These are phyloP conservation scores for Nansenia antarctica DNA, from an alignment of 2,113 vertebrate genomes.

Conservation along the genomic window DNA sequence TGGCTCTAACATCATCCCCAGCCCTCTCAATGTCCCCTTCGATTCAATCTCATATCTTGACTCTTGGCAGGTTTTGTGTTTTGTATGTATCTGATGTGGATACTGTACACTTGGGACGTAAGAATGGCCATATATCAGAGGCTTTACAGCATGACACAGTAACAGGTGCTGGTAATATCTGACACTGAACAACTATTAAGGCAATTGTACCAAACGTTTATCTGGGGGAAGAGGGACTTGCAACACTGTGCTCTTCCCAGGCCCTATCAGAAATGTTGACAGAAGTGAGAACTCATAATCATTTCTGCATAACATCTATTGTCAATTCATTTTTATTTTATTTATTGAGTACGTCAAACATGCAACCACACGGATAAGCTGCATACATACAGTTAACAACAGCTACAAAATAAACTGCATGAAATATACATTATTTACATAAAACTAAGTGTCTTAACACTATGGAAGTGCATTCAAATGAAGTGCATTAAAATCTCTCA, in stretches of 20 bases:
- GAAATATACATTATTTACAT: neutral
- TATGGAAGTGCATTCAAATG: neutral
- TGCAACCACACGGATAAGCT: neutral
- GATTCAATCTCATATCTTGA: neutral
- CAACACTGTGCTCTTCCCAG: neutral
- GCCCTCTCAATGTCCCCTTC: neutral
- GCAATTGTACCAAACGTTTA: neutral
- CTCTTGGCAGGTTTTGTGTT: neutral
- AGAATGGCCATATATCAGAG: neutral
- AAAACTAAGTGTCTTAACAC: neutral
- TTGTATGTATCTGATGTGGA: no score
- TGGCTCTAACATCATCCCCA: neutral
- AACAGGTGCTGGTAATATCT: neutral
- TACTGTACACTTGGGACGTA: neutral
- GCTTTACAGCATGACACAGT: neutral
- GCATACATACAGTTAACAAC: neutral
- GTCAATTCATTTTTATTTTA: no score
- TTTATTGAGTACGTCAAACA: neutral
- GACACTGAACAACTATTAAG: neutral
- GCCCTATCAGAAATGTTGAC: neutral
- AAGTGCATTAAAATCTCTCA: neutral
- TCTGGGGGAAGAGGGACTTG: neutral
- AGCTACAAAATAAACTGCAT: neutral
- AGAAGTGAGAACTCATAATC: no score
- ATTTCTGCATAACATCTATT: no score